A percentile compares a stretch with the other conserved stretches of the same genome.
These are phyloP conservation scores for Hofmannophila pseudospretella DNA, from an alignment of 2,888 invertebrate species.

Conservation along the genomic window DNA sequence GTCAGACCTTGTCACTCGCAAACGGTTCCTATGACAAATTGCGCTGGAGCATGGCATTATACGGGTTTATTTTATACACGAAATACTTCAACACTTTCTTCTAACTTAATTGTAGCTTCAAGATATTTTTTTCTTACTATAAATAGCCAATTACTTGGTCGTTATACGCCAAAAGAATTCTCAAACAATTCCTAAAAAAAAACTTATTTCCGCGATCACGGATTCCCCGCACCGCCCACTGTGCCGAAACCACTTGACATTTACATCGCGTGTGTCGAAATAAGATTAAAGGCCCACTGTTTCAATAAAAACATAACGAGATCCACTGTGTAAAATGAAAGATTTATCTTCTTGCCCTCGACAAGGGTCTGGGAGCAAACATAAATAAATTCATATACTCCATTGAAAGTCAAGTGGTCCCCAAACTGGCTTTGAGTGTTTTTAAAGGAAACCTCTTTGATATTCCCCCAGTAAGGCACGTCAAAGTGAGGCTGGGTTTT, in stretches of 20 bases:
- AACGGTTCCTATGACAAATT: conserved; percentile 31
- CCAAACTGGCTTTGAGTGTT: conserved; percentile 48
- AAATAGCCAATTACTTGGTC: too few species aligned
- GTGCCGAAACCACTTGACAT: conserved; percentile 16
- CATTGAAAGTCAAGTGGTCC: conserved; percentile 52
- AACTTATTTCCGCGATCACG: not conserved
- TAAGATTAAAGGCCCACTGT: conserved; percentile 38
- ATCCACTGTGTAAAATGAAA: conserved; percentile 56
- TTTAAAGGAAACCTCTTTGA: conserved; percentile 52
- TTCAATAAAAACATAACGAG: conserved; percentile 60
- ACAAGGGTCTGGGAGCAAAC: conserved; percentile 30
- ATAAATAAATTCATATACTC: conserved; percentile 62
- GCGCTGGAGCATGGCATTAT: conserved; percentile 20
- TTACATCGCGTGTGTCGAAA: conserved; percentile 28
- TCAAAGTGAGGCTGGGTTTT: conserved; percentile 20
- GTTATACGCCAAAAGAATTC: not conserved
- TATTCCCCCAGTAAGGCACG: conserved; percentile 36
- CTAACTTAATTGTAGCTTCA: too few species aligned
- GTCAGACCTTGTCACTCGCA: conserved; percentile 28
- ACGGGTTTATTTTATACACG: conserved; percentile 21
- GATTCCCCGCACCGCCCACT: not conserved
- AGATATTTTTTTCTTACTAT: too few species aligned
- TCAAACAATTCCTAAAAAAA: not conserved
- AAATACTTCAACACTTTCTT: conserved; percentile 5
- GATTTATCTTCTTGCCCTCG: conserved; percentile 47